Evolutionary conservation across 1,140 invertebrate genomes (phyloP).

Genomic region (Drosophila watanabei): DNA sequence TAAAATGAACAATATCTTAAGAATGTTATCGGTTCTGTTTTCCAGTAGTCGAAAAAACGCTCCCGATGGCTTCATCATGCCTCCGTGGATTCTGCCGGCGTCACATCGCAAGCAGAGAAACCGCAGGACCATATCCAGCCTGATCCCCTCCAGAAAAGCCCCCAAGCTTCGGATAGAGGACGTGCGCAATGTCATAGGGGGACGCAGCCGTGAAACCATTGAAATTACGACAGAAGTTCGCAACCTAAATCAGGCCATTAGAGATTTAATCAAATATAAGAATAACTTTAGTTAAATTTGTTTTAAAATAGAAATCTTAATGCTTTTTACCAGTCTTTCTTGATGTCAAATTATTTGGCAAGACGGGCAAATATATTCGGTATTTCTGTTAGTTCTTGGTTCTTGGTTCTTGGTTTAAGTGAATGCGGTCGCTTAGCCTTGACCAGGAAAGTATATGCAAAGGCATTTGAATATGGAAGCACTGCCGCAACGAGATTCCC

Average conservation of each 20-base stretch:
- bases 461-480: slow-evolving; percentile 28
- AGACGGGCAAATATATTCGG: neutral
- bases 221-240: neutral
- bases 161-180: neutral
- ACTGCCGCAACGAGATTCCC: slow-evolving; percentile 13
- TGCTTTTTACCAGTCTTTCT: neutral
- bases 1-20: neutral
- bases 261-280: neutral
- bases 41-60: too few species aligned
- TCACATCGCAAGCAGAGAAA: neutral
- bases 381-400: too few species aligned
- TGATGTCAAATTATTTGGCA: neutral
- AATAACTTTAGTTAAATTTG: neutral
- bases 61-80: neutral
- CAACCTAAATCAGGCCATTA: neutral
- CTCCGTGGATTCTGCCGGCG: neutral
- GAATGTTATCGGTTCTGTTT: neutral
- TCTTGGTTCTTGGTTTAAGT: neutral
- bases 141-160: neutral
- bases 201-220: neutral
- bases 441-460: slow-evolving; percentile 20
- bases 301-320: too few species aligned
- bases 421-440: slow-evolving; percentile 24
- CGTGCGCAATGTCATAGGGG: neutral
- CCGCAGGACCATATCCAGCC: neutral